phyloP scores from a whole-genome alignment of 2,113 vertebrate genomes.

The Crocuta crocuta region DNA sequence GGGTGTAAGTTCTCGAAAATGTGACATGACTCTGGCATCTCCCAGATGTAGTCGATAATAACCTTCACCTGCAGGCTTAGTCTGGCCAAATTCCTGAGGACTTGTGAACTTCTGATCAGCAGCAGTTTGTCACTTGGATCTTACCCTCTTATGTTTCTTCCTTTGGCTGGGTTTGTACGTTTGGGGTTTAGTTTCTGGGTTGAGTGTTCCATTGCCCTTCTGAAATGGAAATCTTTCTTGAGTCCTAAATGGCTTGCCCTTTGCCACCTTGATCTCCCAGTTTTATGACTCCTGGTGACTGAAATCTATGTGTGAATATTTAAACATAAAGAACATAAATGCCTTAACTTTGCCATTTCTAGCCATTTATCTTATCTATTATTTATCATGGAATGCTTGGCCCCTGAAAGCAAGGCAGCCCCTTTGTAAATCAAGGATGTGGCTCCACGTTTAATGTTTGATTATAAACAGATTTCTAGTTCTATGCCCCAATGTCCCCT shows the following conservation, averaged over 20 bases:
- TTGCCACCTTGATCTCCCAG: not conserved
- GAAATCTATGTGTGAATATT: not conserved
- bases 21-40: not conserved
- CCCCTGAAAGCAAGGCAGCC: not conserved
- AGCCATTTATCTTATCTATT: not conserved
- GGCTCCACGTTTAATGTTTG: not conserved
- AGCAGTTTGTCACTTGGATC: not conserved
- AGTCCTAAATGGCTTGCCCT: not conserved
- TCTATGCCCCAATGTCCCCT: not conserved
- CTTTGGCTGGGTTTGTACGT: not conserved
- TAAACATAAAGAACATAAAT: not conserved
- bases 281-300: not conserved
- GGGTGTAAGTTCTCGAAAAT: slow-evolving; percentile 7
- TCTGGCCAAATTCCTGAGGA: not conserved
- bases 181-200: not conserved
- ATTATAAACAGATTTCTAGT: not conserved
- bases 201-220: not conserved
- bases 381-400: not conserved
- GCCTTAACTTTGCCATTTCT: not conserved
- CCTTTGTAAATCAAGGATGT: not conserved
- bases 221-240: not conserved
- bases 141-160: not conserved
- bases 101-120: not conserved
- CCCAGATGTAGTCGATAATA: not conserved
- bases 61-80: slow-evolving; percentile 3